A percentile compares a stretch with the other conserved stretches of the same genome.
These are phyloP conservation scores for Albula glossodonta DNA, from an alignment of 2,113 vertebrate species.

Conservation along the genomic window DNA sequence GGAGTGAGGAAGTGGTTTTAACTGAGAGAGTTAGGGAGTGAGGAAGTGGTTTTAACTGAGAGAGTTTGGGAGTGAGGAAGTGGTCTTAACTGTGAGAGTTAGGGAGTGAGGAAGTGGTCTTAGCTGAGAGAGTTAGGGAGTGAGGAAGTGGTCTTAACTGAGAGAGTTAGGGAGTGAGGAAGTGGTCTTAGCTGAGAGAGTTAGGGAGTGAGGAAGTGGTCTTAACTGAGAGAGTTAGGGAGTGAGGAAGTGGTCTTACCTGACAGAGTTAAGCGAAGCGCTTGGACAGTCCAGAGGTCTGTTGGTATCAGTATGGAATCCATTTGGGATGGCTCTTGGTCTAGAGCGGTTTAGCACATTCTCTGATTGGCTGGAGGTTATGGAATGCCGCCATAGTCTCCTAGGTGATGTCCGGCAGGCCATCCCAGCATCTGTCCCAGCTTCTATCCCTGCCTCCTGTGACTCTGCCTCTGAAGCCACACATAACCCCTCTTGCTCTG, in stretches of 20 bases:
- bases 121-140: too few relatives aligned
- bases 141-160: too few relatives aligned
- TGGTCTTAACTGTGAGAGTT: too few relatives aligned
- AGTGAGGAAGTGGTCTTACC: constrained; percentile 69
- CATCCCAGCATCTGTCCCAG: constrained; percentile 65
- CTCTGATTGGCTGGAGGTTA: constrained; percentile 91
- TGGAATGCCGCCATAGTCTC: constrained; percentile 75
- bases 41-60: background rate
- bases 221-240: constrained; percentile 85
- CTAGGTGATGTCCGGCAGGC: constrained; percentile 56
- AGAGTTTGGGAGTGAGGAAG: background rate
- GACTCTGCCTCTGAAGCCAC: constrained; percentile 60
- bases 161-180: too few relatives aligned
- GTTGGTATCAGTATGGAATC: constrained; percentile 76
- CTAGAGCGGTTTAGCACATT: constrained; percentile 85
- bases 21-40: background rate
- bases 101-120: too few relatives aligned
- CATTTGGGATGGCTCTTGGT: constrained; percentile 80
- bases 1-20: background rate
- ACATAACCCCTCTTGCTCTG: constrained; percentile 69
- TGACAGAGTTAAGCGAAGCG: constrained; percentile 82
- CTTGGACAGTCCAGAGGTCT: constrained; percentile 65
- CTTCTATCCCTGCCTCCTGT: constrained; percentile 23
- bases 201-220: background rate
- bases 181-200: too few relatives aligned